Conservation (phyloP, 2,797 vertebrate species). For the Ataeniobius toweri region DNA sequence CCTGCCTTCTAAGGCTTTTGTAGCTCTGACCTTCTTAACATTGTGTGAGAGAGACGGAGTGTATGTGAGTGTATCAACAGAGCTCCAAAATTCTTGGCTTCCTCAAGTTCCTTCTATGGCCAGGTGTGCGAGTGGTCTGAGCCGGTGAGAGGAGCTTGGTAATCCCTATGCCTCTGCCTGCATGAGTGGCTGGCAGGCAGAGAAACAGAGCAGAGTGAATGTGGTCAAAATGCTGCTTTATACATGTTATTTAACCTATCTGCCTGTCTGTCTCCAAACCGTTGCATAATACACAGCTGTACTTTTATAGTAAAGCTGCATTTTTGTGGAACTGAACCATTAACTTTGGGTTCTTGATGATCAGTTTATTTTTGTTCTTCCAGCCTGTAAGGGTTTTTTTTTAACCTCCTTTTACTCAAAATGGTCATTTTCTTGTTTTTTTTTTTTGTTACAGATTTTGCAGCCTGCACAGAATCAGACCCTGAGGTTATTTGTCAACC, state of each 20-base stretch:
- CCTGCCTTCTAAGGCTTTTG: constrained; percentile 76
- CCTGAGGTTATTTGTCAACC: constrained; percentile 28
- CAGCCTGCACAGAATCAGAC: constrained; percentile 35
- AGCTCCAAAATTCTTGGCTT: constrained; percentile 46
- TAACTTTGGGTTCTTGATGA: not conserved
- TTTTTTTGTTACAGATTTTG: constrained; percentile 40
- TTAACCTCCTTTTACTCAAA: not conserved
- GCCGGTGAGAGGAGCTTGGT: constrained; percentile 52
- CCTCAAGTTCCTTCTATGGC: constrained; percentile 74
- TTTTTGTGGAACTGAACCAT: constrained; percentile 8
- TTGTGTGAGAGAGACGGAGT: constrained; percentile 16
- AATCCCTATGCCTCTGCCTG: constrained; percentile 69
- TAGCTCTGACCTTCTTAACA: constrained; percentile 37
- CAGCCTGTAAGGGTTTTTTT: not conserved
- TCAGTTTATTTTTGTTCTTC: not conserved
- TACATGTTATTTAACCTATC: constrained; percentile 53
- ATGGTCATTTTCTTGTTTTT: not conserved
- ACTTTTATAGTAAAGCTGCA: constrained; percentile 56
- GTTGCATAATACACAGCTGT: constrained; percentile 37
- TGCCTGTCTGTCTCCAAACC: constrained; percentile 18
- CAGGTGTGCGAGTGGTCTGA: constrained; percentile 52
- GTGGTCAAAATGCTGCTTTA: constrained; percentile 60
- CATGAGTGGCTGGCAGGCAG: constrained; percentile 65
- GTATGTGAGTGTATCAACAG: constrained; percentile 34
- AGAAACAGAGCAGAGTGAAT: constrained; percentile 35